phyloP scores from a whole-genome alignment of 2,888 invertebrate genomes.

The Hofmannophila pseudospretella region DNA sequence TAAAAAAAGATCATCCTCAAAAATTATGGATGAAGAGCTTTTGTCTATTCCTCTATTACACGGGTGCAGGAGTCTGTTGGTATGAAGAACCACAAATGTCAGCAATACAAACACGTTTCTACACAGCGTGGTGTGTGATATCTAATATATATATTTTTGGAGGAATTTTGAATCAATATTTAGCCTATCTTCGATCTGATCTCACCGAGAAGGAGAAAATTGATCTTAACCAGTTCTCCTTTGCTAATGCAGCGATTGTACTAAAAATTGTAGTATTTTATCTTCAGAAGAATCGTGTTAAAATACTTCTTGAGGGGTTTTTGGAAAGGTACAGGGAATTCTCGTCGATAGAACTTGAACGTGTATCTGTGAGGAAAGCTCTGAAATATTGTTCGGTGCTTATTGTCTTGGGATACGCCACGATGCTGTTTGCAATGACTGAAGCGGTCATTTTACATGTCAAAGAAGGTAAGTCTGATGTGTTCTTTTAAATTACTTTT shows the following conservation, averaged over 20 bases:
- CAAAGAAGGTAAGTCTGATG: constrained; percentile 33
- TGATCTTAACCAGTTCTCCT: constrained; percentile 34
- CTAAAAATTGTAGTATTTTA: constrained; percentile 35
- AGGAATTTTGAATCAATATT: constrained; percentile 28
- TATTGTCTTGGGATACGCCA: constrained; percentile 17
- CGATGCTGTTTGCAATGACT: constrained; percentile 23
- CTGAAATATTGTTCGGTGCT: constrained; percentile 22
- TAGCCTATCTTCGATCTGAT: constrained; percentile 32
- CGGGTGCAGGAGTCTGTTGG: constrained; percentile 43
- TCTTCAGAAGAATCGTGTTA: constrained; percentile 29
- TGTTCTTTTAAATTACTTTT: neutral
- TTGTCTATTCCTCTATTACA: constrained; percentile 30
- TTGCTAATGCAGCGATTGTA: constrained; percentile 34
- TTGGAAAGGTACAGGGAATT: constrained; percentile 34
- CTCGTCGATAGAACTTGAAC: constrained; percentile 26
- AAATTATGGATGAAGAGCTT: constrained; percentile 36
- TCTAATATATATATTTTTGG: constrained; percentile 30
- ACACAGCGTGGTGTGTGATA: constrained; percentile 29
- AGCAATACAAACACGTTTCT: constrained; percentile 21
- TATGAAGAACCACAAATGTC: constrained; percentile 23
- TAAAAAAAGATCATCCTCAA: constrained; percentile 27
- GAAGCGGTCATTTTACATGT: constrained; percentile 31
- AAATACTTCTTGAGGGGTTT: constrained; percentile 30
- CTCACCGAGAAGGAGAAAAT: constrained; percentile 35
- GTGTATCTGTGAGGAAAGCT: constrained; percentile 29